Conservation (phyloP, 2,888 invertebrate genomes). For the Tillus elongatus region DNA sequence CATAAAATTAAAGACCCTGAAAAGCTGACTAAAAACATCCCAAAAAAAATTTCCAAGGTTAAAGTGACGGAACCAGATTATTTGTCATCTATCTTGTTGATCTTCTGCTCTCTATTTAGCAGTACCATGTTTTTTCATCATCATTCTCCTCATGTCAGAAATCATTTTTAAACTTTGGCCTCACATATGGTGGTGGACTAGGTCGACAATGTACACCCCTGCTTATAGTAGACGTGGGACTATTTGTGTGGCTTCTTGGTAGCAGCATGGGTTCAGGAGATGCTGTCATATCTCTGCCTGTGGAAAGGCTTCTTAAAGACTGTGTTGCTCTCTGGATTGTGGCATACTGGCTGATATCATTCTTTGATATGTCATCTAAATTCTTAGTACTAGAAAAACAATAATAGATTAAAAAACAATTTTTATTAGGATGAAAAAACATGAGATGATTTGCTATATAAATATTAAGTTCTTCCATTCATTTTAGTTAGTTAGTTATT, state of each 20-base stretch:
- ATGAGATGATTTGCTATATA: no score
- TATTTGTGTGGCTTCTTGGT: conserved; percentile 33
- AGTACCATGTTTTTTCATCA: conserved; percentile 47
- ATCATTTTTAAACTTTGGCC: conserved; percentile 46
- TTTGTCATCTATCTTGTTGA: no score
- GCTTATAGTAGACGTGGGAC: conserved; percentile 36
- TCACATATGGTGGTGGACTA: conserved; percentile 51
- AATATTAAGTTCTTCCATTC: no score
- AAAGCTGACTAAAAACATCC: no score
- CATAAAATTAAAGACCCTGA: no score
- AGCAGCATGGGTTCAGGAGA: conserved; percentile 33
- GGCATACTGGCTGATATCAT: conserved; percentile 4
- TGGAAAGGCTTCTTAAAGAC: conserved; percentile 45
- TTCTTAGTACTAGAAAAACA: no score
- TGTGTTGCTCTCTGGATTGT: conserved; percentile 5
- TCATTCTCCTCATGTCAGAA: conserved; percentile 48
- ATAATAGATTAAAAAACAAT: no score
- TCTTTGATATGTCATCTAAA: no score
- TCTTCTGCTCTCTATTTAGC: no score
- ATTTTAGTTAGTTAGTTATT: conserved; percentile 8
- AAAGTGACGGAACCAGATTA: no score
- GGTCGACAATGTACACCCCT: conserved; percentile 44
- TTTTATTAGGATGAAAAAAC: no score
- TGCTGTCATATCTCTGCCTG: conserved; percentile 29
- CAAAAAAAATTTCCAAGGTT: no score